These are phyloP conservation scores for Drosophila diplacantha DNA, from an alignment of 2,888 invertebrate genomes.

Conservation along the genomic window DNA sequence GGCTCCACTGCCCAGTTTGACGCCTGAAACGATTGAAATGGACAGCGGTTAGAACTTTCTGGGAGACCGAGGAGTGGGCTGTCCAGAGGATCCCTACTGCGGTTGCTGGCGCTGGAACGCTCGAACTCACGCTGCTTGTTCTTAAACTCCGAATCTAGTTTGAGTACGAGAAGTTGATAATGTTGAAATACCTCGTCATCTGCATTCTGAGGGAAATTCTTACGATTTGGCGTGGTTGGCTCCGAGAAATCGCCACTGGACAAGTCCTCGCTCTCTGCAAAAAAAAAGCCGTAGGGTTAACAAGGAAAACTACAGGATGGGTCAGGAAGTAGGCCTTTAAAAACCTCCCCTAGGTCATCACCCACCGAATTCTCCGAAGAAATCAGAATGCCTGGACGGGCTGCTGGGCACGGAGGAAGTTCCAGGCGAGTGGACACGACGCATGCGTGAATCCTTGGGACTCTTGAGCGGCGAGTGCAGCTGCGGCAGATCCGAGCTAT, in stretches of 20 bases:
- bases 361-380: conserved; percentile 83
- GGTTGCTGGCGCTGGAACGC: conserved; percentile 57
- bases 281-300: neutral
- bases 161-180: conserved; percentile 85
- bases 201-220: conserved; percentile 76
- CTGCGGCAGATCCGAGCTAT: conserved; percentile 73
- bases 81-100: conserved; percentile 51
- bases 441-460: conserved; percentile 79
- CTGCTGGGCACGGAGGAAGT: conserved; percentile 83
- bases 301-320: no score
- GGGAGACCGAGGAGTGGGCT: neutral
- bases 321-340: neutral
- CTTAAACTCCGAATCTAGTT: conserved; percentile 86
- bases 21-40: conserved; percentile 29
- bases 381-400: conserved; percentile 83
- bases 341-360: conserved; percentile 64
- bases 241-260: conserved; percentile 79
- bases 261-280: conserved; percentile 76
- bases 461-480: conserved; percentile 76
- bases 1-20: conserved; percentile 40
- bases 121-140: conserved; percentile 82
- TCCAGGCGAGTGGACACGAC: conserved; percentile 79
- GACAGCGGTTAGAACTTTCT: neutral
- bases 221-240: conserved; percentile 77
- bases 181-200: conserved; percentile 85